Conservation (phyloP, 2,888 invertebrate genomes). For the Maniola hyperantus region DNA sequence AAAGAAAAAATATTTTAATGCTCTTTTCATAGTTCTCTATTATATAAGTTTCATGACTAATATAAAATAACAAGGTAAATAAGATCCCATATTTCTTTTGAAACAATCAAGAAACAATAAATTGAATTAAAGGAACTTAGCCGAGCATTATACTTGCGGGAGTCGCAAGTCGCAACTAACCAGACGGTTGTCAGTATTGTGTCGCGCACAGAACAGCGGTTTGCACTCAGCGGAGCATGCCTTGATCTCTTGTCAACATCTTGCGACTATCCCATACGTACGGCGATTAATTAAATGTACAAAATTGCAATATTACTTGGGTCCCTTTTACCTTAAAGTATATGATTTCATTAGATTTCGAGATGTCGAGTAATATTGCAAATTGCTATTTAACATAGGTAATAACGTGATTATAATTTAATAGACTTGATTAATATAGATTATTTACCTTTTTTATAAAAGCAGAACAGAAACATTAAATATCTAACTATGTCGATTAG, state of each 20-base stretch:
- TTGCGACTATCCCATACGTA: conserved; percentile 24
- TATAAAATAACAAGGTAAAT: too few species aligned
- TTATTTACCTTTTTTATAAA: too few species aligned
- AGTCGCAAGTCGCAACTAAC: conserved; percentile 38
- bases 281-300: conserved; percentile 11
- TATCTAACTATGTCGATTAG: too few species aligned
- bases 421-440: too few species aligned
- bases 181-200: conserved; percentile 47
- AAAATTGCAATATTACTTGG: neutral
- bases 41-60: too few species aligned
- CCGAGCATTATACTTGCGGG: conserved; percentile 33
- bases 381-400: too few species aligned
- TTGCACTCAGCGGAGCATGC: conserved; percentile 53
- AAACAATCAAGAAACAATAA: conserved; percentile 23
- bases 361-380: too few species aligned
- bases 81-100: conserved; percentile 14
- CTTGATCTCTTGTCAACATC: conserved; percentile 41
- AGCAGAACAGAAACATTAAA: too few species aligned
- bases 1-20: too few species aligned
- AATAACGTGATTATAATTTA: too few species aligned
- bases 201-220: conserved; percentile 47
- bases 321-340: neutral
- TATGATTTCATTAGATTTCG: too few species aligned
- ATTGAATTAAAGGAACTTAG: conserved; percentile 37
- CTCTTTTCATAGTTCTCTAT: too few species aligned